A percentile compares a stretch with the other conserved stretches of the same genome.
Evolutionary conservation across 1,140 invertebrate species (phyloP).

Genomic region (Magallana gigas): DNA sequence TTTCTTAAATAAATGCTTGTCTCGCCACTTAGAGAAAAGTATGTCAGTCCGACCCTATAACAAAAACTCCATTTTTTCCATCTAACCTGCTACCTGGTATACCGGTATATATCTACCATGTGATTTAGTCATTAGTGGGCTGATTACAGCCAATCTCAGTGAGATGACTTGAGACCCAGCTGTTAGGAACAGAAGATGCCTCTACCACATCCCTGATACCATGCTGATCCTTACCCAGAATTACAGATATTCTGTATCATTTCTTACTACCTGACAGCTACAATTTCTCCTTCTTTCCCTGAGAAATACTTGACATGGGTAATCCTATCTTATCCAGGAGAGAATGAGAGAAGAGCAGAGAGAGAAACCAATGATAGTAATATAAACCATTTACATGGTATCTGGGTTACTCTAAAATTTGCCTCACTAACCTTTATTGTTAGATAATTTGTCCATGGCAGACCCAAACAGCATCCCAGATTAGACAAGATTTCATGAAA

Average conservation of each 20-base stretch:
- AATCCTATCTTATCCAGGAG: neutral
- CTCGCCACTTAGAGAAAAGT: neutral
- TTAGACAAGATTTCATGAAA: neutral
- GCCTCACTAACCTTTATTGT: neutral
- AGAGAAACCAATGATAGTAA: no score
- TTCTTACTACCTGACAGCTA: neutral
- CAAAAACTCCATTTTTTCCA: neutral
- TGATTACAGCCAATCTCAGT: neutral
- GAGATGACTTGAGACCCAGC: neutral
- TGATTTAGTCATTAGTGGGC: conserved; percentile 14
- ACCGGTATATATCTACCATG: neutral
- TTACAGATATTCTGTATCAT: conserved; percentile 26
- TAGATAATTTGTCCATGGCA: neutral
- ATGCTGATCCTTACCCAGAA: neutral
- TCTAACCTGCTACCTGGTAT: neutral
- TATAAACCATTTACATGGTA: no score
- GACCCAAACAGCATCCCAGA: neutral
- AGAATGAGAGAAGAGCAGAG: neutral
- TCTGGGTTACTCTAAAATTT: no score
- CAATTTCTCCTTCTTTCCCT: neutral
- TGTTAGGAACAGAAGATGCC: neutral
- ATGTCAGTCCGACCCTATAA: neutral
- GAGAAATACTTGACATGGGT: neutral
- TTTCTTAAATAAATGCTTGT: neutral
- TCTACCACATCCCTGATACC: neutral